These are phyloP conservation scores for Malacosoma neustria DNA, from an alignment of 2,888 invertebrate species.

Conservation along the genomic window DNA sequence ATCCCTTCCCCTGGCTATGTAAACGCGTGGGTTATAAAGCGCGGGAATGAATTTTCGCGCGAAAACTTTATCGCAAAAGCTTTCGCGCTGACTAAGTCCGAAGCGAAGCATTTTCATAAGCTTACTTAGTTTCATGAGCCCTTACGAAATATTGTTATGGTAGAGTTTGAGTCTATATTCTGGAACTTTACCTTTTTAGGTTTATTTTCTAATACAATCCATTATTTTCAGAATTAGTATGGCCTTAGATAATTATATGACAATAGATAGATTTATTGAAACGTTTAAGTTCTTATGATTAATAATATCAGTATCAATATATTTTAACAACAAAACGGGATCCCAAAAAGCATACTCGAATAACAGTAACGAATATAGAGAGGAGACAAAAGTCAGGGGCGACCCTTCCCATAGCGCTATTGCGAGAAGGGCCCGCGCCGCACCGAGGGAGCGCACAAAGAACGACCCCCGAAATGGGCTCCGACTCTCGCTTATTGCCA, in stretches of 20 bases:
- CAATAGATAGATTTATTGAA: no score
- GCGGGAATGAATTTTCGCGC: conserved; percentile 68
- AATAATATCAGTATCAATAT: background rate
- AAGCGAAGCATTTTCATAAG: conserved; percentile 38
- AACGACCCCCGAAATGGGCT: conserved; percentile 43
- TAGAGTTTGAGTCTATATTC: background rate
- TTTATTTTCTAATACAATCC: no score
- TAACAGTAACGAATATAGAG: conserved; percentile 22
- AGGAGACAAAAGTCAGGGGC: conserved; percentile 46
- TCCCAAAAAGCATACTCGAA: background rate
- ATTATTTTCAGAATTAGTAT: no score
- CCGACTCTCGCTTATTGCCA: conserved; percentile 39
- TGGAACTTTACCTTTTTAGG: no score
- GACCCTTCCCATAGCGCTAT: conserved; percentile 33
- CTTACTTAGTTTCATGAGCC: conserved; percentile 20
- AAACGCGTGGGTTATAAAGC: conserved; percentile 59
- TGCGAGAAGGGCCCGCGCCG: conserved; percentile 28
- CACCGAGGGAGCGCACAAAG: conserved; percentile 52
- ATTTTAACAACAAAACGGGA: background rate
- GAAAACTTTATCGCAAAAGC: conserved; percentile 56
- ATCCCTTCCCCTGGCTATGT: conserved; percentile 32
- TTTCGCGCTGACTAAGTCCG: conserved; percentile 26
- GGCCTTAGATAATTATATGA: no score
- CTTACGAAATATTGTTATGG: background rate
- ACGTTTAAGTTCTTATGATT: no score